Base-by-base conservation (phyloP, 2,888 invertebrate species). In the Dichetophora obliterata region DNA sequence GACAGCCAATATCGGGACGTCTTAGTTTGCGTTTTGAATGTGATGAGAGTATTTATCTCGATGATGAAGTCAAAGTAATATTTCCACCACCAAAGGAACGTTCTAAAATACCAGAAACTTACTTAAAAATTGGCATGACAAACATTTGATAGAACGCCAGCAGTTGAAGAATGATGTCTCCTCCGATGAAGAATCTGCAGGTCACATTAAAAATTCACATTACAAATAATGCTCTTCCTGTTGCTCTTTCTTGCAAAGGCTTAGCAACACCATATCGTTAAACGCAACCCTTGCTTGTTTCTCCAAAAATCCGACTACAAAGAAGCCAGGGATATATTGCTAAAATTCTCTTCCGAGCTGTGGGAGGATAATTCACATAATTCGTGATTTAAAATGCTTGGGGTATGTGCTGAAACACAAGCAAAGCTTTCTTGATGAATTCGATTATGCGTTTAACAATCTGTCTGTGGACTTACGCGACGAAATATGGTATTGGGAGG, bases 271-370 rank as follows among this genome's bases (percentile, higher is more conserved):
- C 94, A 94, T 82, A 90, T 98, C 6, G 95, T 98, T 80, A 92
- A 94, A 2, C 96, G 97, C 84, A 95, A 98, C 90, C 98, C 98
- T 0, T 98, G 97, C 83, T 90, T 98, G 52, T 98, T 98, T 88
- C 92, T 93, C 72, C 93, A 93, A 83, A 93, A 93, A 80, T 93
- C 95, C 0, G 86, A 91, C 0, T 92, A 92, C 81, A 95, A 95
- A 88, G 94, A 95, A 80, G 96, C 95, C 81, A 91, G 93, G 76
- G 94, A 95, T 78, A 91, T 97, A 70, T 87, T 98, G 5, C 90
- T 95, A 69, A 91, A 92, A 52, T 95, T 97, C 83, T 93, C 96
- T 0, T 92, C 94, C 61, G 95, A 96, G 83, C 89, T 95, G 34
- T 90, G 98, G 57, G 91, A 95, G 95, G 19, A 93, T 96, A 70